Conservation (phyloP, 2,797 vertebrate genomes). For the Tenualosa thibaudeaui region DNA sequence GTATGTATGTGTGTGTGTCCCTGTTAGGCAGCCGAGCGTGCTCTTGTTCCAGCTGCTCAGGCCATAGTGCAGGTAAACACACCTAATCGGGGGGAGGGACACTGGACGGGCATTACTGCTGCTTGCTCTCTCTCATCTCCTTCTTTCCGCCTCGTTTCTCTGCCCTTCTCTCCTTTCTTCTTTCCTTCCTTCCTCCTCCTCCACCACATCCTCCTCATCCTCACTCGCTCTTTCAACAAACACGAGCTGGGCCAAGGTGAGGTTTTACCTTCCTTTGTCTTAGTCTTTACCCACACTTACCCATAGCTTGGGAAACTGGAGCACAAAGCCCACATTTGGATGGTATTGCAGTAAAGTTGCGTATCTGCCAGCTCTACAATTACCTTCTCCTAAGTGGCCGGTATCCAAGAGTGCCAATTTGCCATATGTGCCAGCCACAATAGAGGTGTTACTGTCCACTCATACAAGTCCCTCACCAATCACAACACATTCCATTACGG, state of each 20-base stretch:
- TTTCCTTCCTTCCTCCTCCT: not conserved
- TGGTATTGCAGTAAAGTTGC: not conserved
- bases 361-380: not conserved
- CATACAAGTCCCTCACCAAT: not conserved
- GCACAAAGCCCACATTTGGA: not conserved
- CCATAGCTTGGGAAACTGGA: not conserved
- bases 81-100: constrained; percentile 17
- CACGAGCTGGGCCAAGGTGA: not conserved
- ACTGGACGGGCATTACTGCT: not conserved
- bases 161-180: not conserved
- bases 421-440: not conserved
- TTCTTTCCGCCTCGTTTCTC: not conserved
- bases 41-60: constrained; percentile 15
- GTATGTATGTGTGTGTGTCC: constrained; percentile 25
- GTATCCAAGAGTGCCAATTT: not conserved
- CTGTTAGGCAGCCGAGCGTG: constrained; percentile 21
- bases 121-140: not conserved
- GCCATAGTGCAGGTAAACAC: constrained; percentile 31
- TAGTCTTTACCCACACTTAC: no score
- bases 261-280: not conserved
- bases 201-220: not conserved
- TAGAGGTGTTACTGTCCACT: not conserved
- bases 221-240: not conserved
- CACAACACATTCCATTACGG: not conserved
- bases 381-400: not conserved